Percentiles rank a stretch among this genome's conserved stretches.
phyloP scores from a whole-genome alignment of 2,113 vertebrate genomes.

The Anthoscopus minutus region DNA sequence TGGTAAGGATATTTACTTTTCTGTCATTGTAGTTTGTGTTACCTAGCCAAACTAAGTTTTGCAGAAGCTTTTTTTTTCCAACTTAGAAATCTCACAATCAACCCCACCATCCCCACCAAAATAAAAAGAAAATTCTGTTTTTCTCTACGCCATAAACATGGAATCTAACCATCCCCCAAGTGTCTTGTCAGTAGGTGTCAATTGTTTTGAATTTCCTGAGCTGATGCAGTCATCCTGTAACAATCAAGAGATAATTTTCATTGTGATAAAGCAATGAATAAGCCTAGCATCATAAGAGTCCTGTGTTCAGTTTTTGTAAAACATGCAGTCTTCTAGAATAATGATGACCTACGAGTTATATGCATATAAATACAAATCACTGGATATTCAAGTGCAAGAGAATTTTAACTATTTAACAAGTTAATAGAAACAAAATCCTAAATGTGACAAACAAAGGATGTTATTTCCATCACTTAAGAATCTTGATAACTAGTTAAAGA shows the following conservation, averaged over 20 bases:
- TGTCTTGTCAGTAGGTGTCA: neutral
- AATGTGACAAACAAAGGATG: neutral
- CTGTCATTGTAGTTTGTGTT: neutral
- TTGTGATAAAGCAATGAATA: neutral
- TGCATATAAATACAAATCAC: neutral
- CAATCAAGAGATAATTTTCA: neutral
- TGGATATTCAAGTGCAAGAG: neutral
- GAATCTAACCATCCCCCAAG: neutral
- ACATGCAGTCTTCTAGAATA: neutral
- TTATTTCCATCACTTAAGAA: neutral
- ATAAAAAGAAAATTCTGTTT: neutral
- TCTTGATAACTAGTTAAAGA: neutral
- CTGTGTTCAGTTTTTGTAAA: neutral
- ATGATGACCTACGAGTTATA: neutral
- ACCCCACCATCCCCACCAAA: accelerated
- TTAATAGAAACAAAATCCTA: neutral
- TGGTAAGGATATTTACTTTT: neutral
- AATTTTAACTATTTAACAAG: neutral
- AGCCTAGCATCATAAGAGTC: neutral
- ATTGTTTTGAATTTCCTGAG: neutral
- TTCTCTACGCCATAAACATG: neutral
- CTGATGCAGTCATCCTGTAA: neutral
- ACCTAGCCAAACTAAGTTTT: neutral
- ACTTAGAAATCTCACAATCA: neutral
- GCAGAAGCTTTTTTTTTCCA: neutral